These are phyloP conservation scores for Rotaria macrura DNA, from an alignment of 2,888 invertebrate species.

Conservation along the genomic window DNA sequence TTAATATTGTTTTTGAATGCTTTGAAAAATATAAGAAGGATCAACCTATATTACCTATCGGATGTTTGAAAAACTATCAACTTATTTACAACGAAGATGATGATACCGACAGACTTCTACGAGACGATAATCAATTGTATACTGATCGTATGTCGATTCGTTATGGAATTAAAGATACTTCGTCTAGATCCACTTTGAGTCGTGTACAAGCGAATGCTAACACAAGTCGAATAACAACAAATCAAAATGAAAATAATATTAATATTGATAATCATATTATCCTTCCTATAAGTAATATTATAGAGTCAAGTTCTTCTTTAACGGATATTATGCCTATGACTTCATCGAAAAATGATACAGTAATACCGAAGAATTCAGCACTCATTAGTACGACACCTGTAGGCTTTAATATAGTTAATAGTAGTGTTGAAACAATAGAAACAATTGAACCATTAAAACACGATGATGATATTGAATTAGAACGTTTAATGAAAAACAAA, in stretches of 20 bases:
- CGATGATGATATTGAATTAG: not conserved
- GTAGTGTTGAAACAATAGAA: not conserved
- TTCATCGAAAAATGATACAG: not conserved
- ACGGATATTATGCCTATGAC: not conserved
- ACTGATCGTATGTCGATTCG: not conserved
- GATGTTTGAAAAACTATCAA: slow-evolving; percentile 20
- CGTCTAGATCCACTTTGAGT: not conserved
- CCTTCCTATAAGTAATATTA: not conserved
- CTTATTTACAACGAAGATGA: slow-evolving; percentile 9
- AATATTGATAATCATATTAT: not conserved
- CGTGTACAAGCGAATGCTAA: not conserved
- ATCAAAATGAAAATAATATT: not conserved
- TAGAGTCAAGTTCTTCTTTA: not conserved
- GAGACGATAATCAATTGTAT: not conserved
- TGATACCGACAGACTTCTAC: not conserved
- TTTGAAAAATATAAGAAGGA: not conserved
- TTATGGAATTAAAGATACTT: not conserved
- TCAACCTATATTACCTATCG: not conserved
- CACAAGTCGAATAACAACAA: not conserved
- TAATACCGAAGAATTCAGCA: not conserved
- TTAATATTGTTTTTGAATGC: slow-evolving; percentile 10
- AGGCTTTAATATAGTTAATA: not conserved
- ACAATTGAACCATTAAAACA: not conserved
- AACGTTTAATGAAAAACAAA: not conserved
- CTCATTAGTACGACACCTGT: not conserved